Evolutionary conservation across 2,113 vertebrate species (phyloP), one percentile per base, ranked within the genome.

Genomic region (Albula glossodonta): DNA sequence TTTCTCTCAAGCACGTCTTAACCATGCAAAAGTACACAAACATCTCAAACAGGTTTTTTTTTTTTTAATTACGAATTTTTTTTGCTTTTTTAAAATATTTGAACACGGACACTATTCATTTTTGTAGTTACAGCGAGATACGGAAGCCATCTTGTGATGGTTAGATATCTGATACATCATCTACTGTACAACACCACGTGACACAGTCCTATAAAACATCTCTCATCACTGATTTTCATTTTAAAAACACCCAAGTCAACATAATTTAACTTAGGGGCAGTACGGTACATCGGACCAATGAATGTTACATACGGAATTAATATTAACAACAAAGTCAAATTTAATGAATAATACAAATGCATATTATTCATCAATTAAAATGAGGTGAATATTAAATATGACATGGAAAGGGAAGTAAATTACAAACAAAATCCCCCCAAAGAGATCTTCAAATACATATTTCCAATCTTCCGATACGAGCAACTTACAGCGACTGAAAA

Each of bases 1-100:
- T 95, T 86, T 96, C 93, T 96, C 96, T 96, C 95, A 95, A 95
- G 95, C 96, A 96, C 96, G 96, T 96, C 94, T 95, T 96, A 95
- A 96, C 96, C 96, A 97, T 97, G 96, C 96, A 97, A 95, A 94
- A 96, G 95, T 96, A 96, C 96, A 97, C 96, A 95, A 96, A 97
- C 95, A 95, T 95, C 96, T 96, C 95, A 95, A 96, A 95, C 96
- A 96, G 94, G 31, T 90, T 94, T 92, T 94, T 91, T 66, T n/a
- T 66, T 41, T 41, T 41, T 93, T 93, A 94, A 90, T 95, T 91
- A 90, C 91, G 89, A 41, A 41, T 41, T 41, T 41, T 41, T 41
- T 41, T 41, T 41, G 31, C 31, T 87, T 90, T 93, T 89, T 70
- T 80, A 87, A 89, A 85, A 84, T 83, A 95, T 95, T 96, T 94